Evolutionary conservation across 2,113 vertebrate species (phyloP).

Genomic region (Xenotilapia longispinis): DNA sequence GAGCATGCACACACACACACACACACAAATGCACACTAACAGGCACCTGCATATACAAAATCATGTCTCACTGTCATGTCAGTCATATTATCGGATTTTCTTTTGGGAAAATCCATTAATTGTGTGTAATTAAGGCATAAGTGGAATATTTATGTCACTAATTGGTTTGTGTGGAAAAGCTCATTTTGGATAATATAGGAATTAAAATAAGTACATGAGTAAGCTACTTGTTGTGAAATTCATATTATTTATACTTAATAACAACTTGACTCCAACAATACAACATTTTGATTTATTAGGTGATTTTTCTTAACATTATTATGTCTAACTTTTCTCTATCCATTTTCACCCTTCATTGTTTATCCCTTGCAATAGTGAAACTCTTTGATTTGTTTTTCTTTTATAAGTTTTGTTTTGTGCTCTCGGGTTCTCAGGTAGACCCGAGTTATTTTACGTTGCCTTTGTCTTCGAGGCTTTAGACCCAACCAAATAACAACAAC

Average conservation of each 20-base stretch:
- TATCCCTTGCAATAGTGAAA: neutral
- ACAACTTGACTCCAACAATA: neutral
- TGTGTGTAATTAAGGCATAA: neutral
- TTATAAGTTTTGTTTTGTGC: neutral
- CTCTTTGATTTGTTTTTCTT: neutral
- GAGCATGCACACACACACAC: neutral
- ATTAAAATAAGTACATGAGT: neutral
- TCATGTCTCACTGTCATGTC: slow-evolving; percentile 23
- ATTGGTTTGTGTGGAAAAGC: neutral
- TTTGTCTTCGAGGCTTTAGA: neutral
- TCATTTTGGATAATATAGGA: neutral
- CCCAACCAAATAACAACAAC: neutral
- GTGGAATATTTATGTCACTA: neutral
- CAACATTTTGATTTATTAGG: neutral
- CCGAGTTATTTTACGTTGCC: neutral
- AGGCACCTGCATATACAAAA: slow-evolving; percentile 6
- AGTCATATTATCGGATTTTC: slow-evolving; percentile 19
- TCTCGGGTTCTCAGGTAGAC: neutral
- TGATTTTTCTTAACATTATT: neutral
- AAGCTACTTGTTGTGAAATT: neutral
- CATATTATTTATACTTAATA: neutral
- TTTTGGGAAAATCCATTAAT: neutral
- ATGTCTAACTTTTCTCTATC: neutral
- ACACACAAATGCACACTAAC: neutral
- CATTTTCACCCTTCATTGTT: neutral